Conservation (phyloP, 2,113 vertebrate genomes). For the Promerops cafer region DNA sequence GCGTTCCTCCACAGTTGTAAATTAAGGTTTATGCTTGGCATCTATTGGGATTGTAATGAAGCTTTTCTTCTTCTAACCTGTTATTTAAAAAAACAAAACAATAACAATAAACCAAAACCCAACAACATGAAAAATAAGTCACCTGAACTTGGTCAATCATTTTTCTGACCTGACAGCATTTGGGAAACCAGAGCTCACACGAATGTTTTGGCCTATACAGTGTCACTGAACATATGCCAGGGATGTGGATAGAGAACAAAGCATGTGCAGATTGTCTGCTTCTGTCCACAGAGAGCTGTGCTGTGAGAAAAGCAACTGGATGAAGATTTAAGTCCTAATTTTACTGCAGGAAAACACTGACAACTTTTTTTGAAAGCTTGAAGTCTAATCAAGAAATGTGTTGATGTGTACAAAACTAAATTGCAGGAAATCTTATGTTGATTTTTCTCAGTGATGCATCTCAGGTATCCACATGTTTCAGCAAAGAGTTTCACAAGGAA, state of each 20-base stretch:
- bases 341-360: not conserved
- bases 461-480: constrained; percentile 10
- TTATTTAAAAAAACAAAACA: not conserved
- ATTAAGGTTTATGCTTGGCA: not conserved
- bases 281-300: not conserved
- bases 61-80: not conserved
- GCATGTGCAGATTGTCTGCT: not conserved
- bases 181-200: not conserved
- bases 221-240: not conserved
- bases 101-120: not conserved
- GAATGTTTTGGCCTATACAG: not conserved
- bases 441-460: constrained; percentile 23
- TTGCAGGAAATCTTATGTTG: not conserved
- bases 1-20: not conserved
- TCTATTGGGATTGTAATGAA: not conserved
- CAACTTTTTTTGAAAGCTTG: constrained; percentile 22
- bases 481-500: not conserved
- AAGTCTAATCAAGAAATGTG: constrained; percentile 24
- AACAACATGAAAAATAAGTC: not conserved
- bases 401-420: constrained; percentile 36
- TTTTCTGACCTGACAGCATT: not conserved
- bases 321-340: constrained; percentile 22
- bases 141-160: not conserved
- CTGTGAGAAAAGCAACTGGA: not conserved
- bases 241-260: not conserved